phyloP scores from a whole-genome alignment of 2,888 invertebrate species.

The Athripsodes cinereus region DNA sequence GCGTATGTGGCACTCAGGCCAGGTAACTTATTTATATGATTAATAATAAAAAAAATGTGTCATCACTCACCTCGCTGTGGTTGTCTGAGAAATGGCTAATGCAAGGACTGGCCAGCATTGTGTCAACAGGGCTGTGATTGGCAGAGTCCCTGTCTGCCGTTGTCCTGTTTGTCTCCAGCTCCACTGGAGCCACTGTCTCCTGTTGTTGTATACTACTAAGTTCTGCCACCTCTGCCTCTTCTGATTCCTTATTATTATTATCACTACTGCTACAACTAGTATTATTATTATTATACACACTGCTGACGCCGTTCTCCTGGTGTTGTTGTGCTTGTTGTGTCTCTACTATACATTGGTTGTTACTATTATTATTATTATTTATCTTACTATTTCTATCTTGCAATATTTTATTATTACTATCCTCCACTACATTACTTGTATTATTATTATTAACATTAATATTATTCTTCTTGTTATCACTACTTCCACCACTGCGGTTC shows the following conservation, averaged over 20 bases:
- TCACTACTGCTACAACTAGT: neutral
- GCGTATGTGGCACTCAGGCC: no score
- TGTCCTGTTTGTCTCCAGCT: constrained; percentile 11
- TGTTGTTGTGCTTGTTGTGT: neutral
- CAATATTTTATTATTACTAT: neutral
- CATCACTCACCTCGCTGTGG: constrained; percentile 56
- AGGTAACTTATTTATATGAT: no score
- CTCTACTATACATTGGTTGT: neutral
- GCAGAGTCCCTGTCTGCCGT: constrained; percentile 58
- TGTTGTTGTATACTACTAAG: constrained; percentile 36
- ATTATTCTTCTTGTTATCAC: constrained; percentile 31
- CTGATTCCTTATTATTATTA: neutral
- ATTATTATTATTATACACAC: neutral
- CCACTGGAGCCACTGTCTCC: constrained; percentile 5
- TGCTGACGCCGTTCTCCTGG: no score
- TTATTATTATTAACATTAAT: neutral
- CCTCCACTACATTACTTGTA: no score
- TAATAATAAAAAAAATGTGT: no score
- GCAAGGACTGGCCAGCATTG: constrained; percentile 61
- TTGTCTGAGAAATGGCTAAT: constrained; percentile 64
- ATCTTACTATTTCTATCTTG: neutral
- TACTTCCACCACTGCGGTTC: constrained; percentile 30
- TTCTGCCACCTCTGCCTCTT: neutral
- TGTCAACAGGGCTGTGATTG: constrained; percentile 71
- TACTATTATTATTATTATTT: neutral